A percentile compares a stretch with the other conserved stretches of the same genome.
These are phyloP conservation scores for Cyclophora punctaria DNA, from an alignment of 2,888 invertebrate species.

Conservation along the genomic window DNA sequence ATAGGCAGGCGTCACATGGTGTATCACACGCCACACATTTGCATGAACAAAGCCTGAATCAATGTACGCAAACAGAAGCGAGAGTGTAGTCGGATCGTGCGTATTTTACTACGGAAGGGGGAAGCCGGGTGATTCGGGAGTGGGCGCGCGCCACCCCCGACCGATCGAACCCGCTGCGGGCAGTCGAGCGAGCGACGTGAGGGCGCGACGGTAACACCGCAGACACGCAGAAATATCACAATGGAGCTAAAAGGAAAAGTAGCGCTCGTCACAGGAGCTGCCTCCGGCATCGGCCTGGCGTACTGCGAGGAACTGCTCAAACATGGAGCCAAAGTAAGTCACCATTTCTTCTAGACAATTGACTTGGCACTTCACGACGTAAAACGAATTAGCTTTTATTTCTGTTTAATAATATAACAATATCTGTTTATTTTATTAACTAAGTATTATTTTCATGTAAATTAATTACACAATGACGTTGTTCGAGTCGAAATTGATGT, in stretches of 20 bases:
- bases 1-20: no score
- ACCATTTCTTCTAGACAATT: background rate
- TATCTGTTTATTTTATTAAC: no score
- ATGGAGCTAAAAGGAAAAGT: conserved; percentile 86
- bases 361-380: no score
- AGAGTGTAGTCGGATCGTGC: conserved; percentile 57
- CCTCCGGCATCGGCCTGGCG: conserved; percentile 82
- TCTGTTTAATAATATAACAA: no score
- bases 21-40: conserved; percentile 1
- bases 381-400: no score
- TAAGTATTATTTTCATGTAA: no score
- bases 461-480: no score
- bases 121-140: conserved; percentile 43
- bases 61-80: conserved; percentile 40
- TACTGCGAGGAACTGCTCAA: conserved; percentile 82
- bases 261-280: conserved; percentile 82
- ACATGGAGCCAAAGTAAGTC: conserved; percentile 81
- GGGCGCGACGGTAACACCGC: conserved; percentile 40
- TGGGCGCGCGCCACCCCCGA: conserved; percentile 31
- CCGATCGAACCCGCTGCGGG: conserved; percentile 53
- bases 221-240: conserved; percentile 25
- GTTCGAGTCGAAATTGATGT: no score
- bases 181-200: conserved; percentile 37
- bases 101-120: conserved; percentile 64
- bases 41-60: conserved; percentile 34